Base-by-base conservation (phyloP, 2,113 vertebrate species). In the Phalacrocorax aristotelis region DNA sequence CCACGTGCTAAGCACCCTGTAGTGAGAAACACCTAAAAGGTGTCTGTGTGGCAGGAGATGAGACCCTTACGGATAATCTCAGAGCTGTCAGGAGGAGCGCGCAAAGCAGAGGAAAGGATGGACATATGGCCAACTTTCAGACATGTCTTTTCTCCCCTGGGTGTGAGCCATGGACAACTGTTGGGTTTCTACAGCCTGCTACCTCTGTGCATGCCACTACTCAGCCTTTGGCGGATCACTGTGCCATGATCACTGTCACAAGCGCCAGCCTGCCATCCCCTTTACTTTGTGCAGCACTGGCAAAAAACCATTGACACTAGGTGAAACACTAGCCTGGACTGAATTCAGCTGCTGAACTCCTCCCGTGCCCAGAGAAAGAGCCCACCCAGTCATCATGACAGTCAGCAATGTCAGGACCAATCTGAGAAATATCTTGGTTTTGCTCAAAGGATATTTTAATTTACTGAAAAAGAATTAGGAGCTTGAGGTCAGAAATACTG, bases 401-500 rank as follows among this genome's bases (percentile, higher is more conserved):
- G 65, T 22, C 82, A 83, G 10, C 12, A 65, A n/a, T 8, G 27
- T 55, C 83, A 90, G 60, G 42, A 70, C 44, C 44, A 76, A 42
- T 3, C 36, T 54, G 44, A 79, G 48, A 84, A 93, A 46, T 72
- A 5, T 14, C 58, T 87, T 90, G 68, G 54, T 27, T 77, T 83
- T 88, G 55, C 58, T 90, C 27, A 70, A 88, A 93, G 25, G 34
- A 38, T 38, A 29, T 36, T 90, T 36, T 80, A 48, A 90, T 90
- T 51, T 77, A 76, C 29, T 69, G 36, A 54, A 51, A 74, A 68
- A 57, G 49, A 93, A 70, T 83, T 79, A 93, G 55, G 62, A 94
- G 46, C 32, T 46, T 18, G 58, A 85, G 75, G 91, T 91, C 89
- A 88, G 79, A 88, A 87, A 83, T 75, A 48, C 42, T 60, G 69